phyloP scores from a whole-genome alignment of 2,797 vertebrate genomes.

The Tenualosa ilisha region DNA sequence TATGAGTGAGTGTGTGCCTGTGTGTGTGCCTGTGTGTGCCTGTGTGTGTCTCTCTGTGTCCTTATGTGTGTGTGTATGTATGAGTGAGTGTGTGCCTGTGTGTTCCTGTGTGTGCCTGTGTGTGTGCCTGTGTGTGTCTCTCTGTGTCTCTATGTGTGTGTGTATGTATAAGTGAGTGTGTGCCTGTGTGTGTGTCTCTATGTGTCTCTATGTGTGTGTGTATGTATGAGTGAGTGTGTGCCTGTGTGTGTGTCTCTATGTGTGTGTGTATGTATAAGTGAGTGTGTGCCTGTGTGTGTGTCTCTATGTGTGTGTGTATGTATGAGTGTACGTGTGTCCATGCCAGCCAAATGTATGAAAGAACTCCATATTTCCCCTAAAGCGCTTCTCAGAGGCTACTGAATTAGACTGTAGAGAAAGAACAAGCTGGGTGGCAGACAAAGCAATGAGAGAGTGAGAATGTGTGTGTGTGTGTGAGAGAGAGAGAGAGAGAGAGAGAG shows the following conservation, averaged over 20 bases:
- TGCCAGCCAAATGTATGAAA: too few species aligned
- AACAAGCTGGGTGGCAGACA: background rate
- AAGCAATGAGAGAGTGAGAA: background rate
- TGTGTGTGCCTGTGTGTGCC: slow-evolving; percentile 11
- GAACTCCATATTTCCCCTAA: too few species aligned
- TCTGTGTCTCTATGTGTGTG: too few species aligned
- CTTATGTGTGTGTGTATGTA: too few species aligned
- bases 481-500: too few species aligned
- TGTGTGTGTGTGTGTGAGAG: slow-evolving; percentile 7
- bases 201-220: too few species aligned
- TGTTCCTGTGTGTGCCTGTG: slow-evolving; percentile 2
- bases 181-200: slow-evolving; percentile 6
- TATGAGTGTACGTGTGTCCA: background rate
- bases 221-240: slow-evolving; percentile 22
- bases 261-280: slow-evolving; percentile 18
- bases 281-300: slow-evolving; percentile 6
- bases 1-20: slow-evolving; percentile 14
- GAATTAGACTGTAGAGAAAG: background rate
- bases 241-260: slow-evolving; percentile 5
- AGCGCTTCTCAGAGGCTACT: too few species aligned
- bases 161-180: slow-evolving; percentile 21
- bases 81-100: slow-evolving; percentile 17
- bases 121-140: background rate
- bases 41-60: background rate
- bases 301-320: background rate